Evolutionary conservation across 1,140 invertebrate genomes (phyloP), one percentile per base, ranked within the genome.

Genomic region (Mizuhopecten yessoensis): DNA sequence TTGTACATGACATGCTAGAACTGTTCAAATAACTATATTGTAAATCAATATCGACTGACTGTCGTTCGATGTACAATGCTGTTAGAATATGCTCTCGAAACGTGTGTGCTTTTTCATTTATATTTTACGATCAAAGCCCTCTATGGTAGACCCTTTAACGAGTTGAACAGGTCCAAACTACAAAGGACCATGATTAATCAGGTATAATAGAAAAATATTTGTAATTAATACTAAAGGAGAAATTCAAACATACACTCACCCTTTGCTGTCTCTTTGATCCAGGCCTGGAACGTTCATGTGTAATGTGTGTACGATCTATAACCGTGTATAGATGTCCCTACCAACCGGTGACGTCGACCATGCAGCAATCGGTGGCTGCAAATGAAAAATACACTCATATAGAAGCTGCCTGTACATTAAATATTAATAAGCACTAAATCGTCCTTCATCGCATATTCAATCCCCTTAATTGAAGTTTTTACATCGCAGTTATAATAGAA

Each of bases 381-480:
- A n/a, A 75, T 75, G n/a, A 29, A 75, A 75, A 75, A 29, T 75
- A 29, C 11, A 9, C 23, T 75, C 57, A 75, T 75, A 75, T 2
- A 75, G 57, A 75, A 75, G 29, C 23, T 29, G 42, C 42, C n/a
- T 75, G 29, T 75, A 29, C 57, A 75, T 75, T 75, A 75, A 75
- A 75, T 75, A 75, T 75, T 75, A 29, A 75, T 75, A 75, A 75
- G 23, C n/a, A 17, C 57, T 29, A 75, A 75, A 29, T 75, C 57
- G 57, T n/a, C 57, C 57, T 75, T 75, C 57, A 75, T 75, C n/a
- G n/a, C 57, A 75, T 75, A 75, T 75, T 75, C 57, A 75, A 75
- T 75, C 57, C 23, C 57, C 57, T 75, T 75, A 75, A 75, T 75
- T 75, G 57, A 75, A 75, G n/a, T 75, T 75, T 75, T 75, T 75